phyloP scores from a whole-genome alignment of 2,888 invertebrate species.

The Rhagonycha lutea region DNA sequence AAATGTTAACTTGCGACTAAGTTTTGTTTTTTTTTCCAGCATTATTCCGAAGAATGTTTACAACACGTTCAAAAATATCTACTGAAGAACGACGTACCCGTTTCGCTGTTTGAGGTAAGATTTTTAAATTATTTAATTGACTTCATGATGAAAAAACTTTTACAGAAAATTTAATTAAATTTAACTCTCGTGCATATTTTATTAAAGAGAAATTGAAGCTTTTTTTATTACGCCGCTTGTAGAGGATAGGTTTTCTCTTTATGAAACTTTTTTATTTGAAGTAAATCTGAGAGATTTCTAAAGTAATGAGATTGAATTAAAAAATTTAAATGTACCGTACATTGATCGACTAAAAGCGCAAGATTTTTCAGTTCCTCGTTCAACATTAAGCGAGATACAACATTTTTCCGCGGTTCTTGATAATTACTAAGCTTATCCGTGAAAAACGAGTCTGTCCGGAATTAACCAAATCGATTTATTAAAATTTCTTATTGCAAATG shows the following conservation, averaged over 20 bases:
- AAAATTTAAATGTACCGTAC: not conserved
- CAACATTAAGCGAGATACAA: not conserved
- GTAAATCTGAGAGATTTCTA: not conserved
- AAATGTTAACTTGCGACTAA: not conserved
- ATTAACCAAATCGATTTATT: not conserved
- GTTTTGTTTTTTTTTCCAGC: slow-evolving; percentile 65
- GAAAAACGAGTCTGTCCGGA: not conserved
- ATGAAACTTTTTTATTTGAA: not conserved
- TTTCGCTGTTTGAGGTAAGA: slow-evolving; percentile 94
- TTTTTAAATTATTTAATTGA: not conserved
- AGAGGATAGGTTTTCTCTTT: not conserved
- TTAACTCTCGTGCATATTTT: not conserved
- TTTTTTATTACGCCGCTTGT: not conserved
- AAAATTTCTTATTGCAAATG: not conserved
- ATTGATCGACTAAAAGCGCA: not conserved
- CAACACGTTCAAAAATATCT: slow-evolving; percentile 97
- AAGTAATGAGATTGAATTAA: not conserved
- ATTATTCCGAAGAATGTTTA: slow-evolving; percentile 96
- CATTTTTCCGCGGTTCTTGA: not conserved
- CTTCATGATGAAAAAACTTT: not conserved
- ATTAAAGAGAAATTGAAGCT: not conserved
- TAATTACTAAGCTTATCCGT: not conserved
- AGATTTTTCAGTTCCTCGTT: not conserved
- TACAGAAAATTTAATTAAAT: not conserved
- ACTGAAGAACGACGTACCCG: slow-evolving; percentile 95